Evolutionary conservation across 1,140 invertebrate genomes (phyloP), one percentile per base, ranked within the genome.

Genomic region (Spodoptera frugiperda): DNA sequence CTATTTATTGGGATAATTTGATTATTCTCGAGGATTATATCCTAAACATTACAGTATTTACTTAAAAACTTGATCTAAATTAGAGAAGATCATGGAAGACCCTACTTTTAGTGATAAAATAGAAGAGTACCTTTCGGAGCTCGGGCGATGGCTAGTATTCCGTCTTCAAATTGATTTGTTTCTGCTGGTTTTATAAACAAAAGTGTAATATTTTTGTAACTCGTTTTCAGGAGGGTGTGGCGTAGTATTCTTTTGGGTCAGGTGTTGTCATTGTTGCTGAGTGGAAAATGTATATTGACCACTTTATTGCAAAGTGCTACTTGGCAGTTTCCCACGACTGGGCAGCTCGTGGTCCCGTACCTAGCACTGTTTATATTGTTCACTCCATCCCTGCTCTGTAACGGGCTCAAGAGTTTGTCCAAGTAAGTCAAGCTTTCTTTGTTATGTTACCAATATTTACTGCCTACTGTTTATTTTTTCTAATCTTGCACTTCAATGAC

Each of bases 281-380:
- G 97, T 94, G 95, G 96, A 55, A 97, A 97, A 87, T 97, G 96
- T 74, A 95, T 97, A 49, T 94, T 96, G 73, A 97, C 96, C 81
- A 97, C 97, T 81, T 94, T 97, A 68, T 95, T 98, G 33, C 97
- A 97, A 84, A 95, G 95, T 78, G 93, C 95, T 59, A 96, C 96
- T 68, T 95, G 95, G 80, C 95, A 97, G 55, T 95, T 96, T 75
- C 95, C 97, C 39, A 97, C 97, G 14, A 97, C 97, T 87, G 97
- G 96, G 59, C 97, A 98, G 92, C 96, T 96, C 84, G 96, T 98
- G 83, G 95, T 97, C n/a, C 97, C 97, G 75, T 98, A 98, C 90
- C 94, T 96, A 70, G 94, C 97, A 78, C 94, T 98, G 80, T 97
- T 97, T 85, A 87, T 97, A 79, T 95, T 97, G 63, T 98, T 97